Evolutionary conservation across 2,113 vertebrate genomes (phyloP).

Genomic region (Elachura formosa): DNA sequence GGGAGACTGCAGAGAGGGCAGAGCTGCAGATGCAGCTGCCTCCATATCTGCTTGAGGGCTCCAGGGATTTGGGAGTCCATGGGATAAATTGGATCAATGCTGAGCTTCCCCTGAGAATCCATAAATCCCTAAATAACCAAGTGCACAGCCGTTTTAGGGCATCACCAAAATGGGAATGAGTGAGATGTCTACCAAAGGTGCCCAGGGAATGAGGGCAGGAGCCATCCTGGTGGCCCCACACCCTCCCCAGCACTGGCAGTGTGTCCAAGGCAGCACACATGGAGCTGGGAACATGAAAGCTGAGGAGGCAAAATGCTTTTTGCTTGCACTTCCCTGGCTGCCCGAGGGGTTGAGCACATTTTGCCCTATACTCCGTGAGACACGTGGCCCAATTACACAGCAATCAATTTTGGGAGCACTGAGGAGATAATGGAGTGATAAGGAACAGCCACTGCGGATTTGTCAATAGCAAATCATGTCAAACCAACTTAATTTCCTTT

Average conservation of each 20-base stretch:
- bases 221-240: neutral
- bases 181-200: neutral
- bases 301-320: neutral
- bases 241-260: neutral
- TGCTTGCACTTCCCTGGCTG: neutral
- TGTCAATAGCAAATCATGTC: slow-evolving; percentile 66
- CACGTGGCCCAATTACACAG: slow-evolving; percentile 35
- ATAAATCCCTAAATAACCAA: neutral
- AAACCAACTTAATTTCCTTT: slow-evolving; percentile 64
- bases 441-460: slow-evolving; percentile 50
- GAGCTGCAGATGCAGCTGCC: neutral
- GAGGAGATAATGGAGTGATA: slow-evolving; percentile 66
- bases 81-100: neutral
- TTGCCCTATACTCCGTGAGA: neutral
- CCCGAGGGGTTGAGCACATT: neutral
- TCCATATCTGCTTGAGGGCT: neutral
- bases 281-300: neutral
- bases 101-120: neutral
- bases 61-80: neutral
- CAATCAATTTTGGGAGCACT: slow-evolving; percentile 62
- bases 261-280: fast-evolving
- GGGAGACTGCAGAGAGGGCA: neutral
- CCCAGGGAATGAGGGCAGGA: neutral
- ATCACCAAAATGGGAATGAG: neutral
- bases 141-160: neutral